Evolutionary conservation across 2,113 vertebrate species (phyloP).

Genomic region (Tetrax tetrax): DNA sequence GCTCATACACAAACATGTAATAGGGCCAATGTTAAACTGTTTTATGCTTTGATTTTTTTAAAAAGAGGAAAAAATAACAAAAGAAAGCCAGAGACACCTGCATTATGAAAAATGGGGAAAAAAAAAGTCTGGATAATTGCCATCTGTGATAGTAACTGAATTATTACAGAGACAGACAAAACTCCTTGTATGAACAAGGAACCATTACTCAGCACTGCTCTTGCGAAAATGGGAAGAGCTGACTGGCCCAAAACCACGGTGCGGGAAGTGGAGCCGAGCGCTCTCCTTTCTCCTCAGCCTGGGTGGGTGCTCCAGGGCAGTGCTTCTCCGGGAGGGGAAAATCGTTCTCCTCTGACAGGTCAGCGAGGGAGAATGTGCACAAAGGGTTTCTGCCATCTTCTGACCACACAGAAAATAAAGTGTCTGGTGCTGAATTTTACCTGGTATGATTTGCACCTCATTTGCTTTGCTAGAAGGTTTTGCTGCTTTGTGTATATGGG

Average conservation of each 20-base stretch:
- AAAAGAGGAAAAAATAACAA: neutral
- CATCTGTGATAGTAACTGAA: too few species aligned
- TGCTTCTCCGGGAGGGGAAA: neutral
- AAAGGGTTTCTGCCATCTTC: neutral
- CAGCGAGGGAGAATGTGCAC: too few species aligned
- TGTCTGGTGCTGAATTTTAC: neutral
- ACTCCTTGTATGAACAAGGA: too few species aligned
- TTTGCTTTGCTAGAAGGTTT: neutral
- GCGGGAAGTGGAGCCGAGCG: fast-evolving
- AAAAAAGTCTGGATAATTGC: neutral
- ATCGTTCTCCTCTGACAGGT: neutral
- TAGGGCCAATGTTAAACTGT: neutral
- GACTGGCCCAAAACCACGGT: neutral
- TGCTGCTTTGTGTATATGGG: neutral
- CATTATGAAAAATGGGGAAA: neutral
- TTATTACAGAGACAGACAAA: too few species aligned
- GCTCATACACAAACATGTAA: too few species aligned
- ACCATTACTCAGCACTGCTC: too few species aligned
- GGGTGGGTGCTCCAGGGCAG: neutral
- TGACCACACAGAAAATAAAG: neutral
- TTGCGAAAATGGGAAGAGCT: neutral
- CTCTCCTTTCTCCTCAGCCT: neutral
- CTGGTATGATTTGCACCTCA: neutral
- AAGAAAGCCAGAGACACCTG: neutral
- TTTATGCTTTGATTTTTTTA: neutral